Evolutionary conservation across 2,888 invertebrate genomes (phyloP), one percentile per base, ranked within the genome.

Genomic region (Myopa testacea): DNA sequence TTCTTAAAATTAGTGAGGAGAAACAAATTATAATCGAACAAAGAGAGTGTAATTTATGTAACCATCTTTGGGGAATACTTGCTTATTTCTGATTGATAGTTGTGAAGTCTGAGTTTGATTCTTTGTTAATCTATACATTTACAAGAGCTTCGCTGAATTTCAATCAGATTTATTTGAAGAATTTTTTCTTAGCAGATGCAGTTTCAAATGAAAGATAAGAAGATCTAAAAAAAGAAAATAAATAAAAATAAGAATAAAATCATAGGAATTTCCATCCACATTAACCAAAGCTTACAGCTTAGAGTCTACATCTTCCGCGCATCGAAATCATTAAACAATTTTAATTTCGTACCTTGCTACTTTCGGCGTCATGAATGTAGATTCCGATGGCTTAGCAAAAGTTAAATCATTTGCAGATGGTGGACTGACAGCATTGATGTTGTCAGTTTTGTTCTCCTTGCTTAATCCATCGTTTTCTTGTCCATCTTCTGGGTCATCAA

Each of bases 121-220:
- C n/a, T n/a, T n/a, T n/a, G n/a, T n/a, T n/a, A n/a, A n/a, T n/a
- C n/a, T n/a, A n/a, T n/a, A n/a, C n/a, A n/a, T n/a, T n/a, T n/a
- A n/a, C n/a, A n/a, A n/a, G n/a, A n/a, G n/a, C n/a, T n/a, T n/a
- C 16, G 40, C 4, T 52, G 6, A n/a, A 52, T 71, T 10, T 71
- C 5, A n/a, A 26, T 72, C 50, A 16, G n/a, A 26, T 4, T 68
- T 80, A 82, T 62, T 82, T 78, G 68, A 85, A 85, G 74, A 85
- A 85, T 75, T 84, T 85, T 75, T 82, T 84, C 77, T 84, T 84
- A 37, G 84, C 80, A 0, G 84, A 82, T n/a, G 81, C 76, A 40
- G 81, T 82, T 84, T 65, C 50, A 80, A 82, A 73, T 52, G 65
- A 65, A 26, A 6, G 34, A 62, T 26, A 38, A 38, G 60, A 63